phyloP scores from a whole-genome alignment of 2,797 vertebrate species.

The Myiotriccus ornatus region DNA sequence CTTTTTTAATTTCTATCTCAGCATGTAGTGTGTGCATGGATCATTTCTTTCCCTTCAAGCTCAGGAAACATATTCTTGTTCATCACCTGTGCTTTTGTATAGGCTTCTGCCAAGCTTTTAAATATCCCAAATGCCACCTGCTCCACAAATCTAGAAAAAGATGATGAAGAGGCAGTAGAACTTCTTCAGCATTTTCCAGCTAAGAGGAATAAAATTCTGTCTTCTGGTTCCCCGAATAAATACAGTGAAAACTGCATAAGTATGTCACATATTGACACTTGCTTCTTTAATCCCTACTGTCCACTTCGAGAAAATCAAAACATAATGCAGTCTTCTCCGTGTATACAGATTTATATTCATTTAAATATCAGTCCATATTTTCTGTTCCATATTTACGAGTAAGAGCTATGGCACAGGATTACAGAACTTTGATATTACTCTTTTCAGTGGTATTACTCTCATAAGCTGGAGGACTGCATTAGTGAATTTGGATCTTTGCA shows the following conservation, averaged over 20 bases:
- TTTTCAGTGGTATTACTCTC: not conserved
- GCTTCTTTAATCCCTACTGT: not conserved
- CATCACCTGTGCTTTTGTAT: not conserved
- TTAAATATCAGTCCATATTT: not conserved
- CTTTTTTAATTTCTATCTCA: not conserved
- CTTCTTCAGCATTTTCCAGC: not conserved
- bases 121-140: not conserved
- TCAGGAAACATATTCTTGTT: not conserved
- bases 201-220: not conserved
- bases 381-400: not conserved
- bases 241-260: not conserved
- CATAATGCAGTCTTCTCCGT: not conserved
- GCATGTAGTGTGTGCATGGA: not conserved
- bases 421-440: not conserved
- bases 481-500: not conserved
- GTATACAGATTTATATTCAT: not conserved
- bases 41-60: not conserved
- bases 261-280: not conserved
- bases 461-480: not conserved
- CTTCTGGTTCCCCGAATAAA: not conserved
- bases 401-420: not conserved
- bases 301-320: not conserved
- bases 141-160: not conserved
- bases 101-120: constrained; percentile 29
- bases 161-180: constrained; percentile 3